phyloP scores from a whole-genome alignment of 1,140 invertebrate species.

The Drosophila oshimai region DNA sequence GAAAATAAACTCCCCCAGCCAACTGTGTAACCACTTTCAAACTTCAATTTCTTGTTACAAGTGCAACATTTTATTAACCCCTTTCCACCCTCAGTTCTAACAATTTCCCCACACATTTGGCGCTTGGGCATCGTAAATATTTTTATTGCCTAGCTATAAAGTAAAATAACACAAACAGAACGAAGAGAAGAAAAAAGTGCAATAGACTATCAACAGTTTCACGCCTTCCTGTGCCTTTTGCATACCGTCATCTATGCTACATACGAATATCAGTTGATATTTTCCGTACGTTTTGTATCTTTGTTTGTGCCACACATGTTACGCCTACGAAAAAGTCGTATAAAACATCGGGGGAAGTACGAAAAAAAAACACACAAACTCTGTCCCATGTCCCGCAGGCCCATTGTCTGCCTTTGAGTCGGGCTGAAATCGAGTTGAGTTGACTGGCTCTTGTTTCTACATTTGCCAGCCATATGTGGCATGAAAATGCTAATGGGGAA shows the following conservation, averaged over 20 bases:
- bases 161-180: constrained; percentile 29
- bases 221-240: constrained; percentile 27
- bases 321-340: constrained; percentile 50
- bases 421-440: neutral
- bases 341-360: constrained; percentile 24
- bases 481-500: constrained; percentile 44
- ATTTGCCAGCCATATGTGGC: constrained; percentile 52
- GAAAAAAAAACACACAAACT: neutral
- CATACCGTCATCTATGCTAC: neutral
- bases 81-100: constrained; percentile 1
- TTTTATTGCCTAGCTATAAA: constrained; percentile 51
- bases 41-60: constrained; percentile 33
- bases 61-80: constrained; percentile 42
- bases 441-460: constrained; percentile 11
- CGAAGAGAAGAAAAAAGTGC: constrained; percentile 38
- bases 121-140: constrained; percentile 55
- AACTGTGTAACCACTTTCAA: neutral
- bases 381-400: constrained; percentile 31
- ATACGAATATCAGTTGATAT: constrained; percentile 35
- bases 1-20: neutral
- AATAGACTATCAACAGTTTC: constrained; percentile 62
- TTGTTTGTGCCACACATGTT: constrained; percentile 61
- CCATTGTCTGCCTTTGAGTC: constrained; percentile 31
- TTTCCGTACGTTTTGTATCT: constrained; percentile 34
- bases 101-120: constrained; percentile 37